Base-by-base conservation (phyloP, 2,797 vertebrate genomes). In the Stomatorhinus walkeri region DNA sequence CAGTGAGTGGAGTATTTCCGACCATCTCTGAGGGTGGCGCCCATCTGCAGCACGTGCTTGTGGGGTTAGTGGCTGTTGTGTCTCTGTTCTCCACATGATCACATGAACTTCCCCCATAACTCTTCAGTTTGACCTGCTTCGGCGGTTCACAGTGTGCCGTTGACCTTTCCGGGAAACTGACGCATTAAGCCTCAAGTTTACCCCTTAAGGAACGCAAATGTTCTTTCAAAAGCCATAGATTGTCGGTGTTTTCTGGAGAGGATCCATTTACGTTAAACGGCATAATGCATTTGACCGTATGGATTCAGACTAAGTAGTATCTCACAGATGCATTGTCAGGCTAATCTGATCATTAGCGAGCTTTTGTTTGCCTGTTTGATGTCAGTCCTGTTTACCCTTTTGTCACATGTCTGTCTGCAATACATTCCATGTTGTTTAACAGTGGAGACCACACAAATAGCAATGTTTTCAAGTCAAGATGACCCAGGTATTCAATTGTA, bases 111-210 rank as follows among this genome's bases (percentile, higher is more conserved):
- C 76, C 85, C n/a, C 88, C 52, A 51, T 88, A 88, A 89, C 90
- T 91, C 92, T 88, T 91, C 92, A 90, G 90, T 93, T 92, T 91
- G 91, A 90, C 88, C 90, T 91, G 84, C 16, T 24, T 87, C 40
- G 40, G 59, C 12, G 32, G 68, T 46, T 76, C 52, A 86, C 16
- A 8, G 7, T 86, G 88, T 64, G 79, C 54, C 54, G 2, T 85
- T 14, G 88, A 83, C 88, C 81, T 61, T 36, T 89, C 19, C n/a
- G 32, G 19, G 14, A 24, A 51, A 86, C 24, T 10, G 28, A 52
- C 19, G 9, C 19, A 28, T 32, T 79, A 79, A 79, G 72, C 40
- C n/a, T 40, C 72, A 79, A 43, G 72, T 16, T 79, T 43, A 0
- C 10, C 19, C 14, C 16, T 64, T 19, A 32, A 81, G 28, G 32